phyloP scores from a whole-genome alignment of 2,113 vertebrate species.

The Gallinago jamesoni region DNA sequence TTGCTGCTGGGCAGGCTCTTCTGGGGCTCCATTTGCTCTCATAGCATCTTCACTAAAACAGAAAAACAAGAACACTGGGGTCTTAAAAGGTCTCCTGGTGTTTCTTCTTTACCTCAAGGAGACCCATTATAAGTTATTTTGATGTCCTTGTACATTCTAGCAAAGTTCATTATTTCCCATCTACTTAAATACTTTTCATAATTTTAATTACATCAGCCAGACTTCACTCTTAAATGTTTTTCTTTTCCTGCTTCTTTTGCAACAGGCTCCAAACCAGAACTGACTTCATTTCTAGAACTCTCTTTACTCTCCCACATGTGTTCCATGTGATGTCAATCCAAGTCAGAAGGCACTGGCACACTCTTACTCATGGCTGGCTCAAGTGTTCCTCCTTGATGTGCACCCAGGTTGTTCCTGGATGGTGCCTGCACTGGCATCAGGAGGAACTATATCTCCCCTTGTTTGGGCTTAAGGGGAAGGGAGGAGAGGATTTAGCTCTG shows the following conservation, averaged over 20 bases:
- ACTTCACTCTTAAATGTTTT: background rate
- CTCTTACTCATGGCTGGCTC: background rate
- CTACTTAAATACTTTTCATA: background rate
- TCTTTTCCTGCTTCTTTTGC: background rate
- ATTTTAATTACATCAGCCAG: background rate
- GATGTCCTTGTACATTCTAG: background rate
- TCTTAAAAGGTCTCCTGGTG: conserved; percentile 50
- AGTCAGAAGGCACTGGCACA: background rate
- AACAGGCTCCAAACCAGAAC: background rate
- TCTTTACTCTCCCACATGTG: background rate
- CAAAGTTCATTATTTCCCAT: conserved; percentile 5
- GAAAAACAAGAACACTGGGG: conserved; percentile 12
- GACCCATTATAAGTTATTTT: background rate
- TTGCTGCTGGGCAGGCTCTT: background rate
- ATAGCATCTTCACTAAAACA: background rate
- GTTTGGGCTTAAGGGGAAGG: background rate
- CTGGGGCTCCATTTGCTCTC: background rate
- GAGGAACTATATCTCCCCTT: background rate
- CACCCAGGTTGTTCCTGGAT: background rate
- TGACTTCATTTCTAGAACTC: background rate
- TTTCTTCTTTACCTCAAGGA: background rate
- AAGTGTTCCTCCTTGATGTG: background rate
- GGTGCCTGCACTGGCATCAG: accelerated
- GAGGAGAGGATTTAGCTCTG: background rate
- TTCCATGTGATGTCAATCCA: accelerated